Evolutionary conservation across 2,888 invertebrate species (phyloP), one percentile per base, ranked within the genome.

Genomic region (Apomyelois bistriatella): DNA sequence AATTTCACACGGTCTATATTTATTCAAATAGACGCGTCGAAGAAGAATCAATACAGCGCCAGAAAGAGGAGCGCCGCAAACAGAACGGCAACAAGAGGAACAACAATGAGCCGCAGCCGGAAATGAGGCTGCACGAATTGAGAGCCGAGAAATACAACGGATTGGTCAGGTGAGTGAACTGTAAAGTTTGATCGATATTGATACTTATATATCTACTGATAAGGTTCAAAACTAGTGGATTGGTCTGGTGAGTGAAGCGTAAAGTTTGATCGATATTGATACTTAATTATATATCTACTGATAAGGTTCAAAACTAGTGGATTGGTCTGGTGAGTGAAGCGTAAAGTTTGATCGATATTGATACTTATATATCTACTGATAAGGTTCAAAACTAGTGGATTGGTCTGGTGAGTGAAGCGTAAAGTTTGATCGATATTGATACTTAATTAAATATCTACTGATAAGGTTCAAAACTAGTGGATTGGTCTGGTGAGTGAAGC

Each of bases 131-230:
- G 50, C 98, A 99, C 77, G 99, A 99, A 79, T 89, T 99, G 52
- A 91, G 98, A 43, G 96, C 96, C 1, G 98, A 99, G 87, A 98
- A 98, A 55, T 99, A 98, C 79, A 97, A 98, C 75, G 98, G 98
- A 53, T 92, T 99, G 64, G 96, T 99, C 48, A 93, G 90, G 90
- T 90, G 52, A 9, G 37, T 36, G 36, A 4, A n/a, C 1, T 10
- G 36, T 37, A 22, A 22, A 22, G 22, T 3, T 22, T 22, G 22
- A 22, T 22, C 22, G n/a, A n/a, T n/a, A n/a, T n/a, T n/a, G n/a
- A n/a, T n/a, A n/a, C 22, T 22, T 22, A 22, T 3, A 22, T 2
- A 22, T 5, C 22, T 2, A 22, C 5, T 2, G 22, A 22, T 22
- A 22, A 22, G 22, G 22, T 22, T 22, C 22, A 22, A 22, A 22